These are phyloP conservation scores for Chorisops tibialis DNA, from an alignment of 2,888 invertebrate genomes.

Conservation along the genomic window DNA sequence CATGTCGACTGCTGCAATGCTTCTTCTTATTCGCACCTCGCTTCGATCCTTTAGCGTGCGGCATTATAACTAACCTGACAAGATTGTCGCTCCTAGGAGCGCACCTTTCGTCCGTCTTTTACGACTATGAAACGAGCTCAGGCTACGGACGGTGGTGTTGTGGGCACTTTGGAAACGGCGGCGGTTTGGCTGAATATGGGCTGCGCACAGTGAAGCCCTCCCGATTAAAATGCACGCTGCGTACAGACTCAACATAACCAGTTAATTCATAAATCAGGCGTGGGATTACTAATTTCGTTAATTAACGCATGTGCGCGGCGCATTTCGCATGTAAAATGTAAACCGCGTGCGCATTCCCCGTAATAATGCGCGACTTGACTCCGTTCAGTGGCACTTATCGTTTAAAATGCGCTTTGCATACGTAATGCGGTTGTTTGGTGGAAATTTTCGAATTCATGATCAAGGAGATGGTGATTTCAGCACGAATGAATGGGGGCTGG, in stretches of 20 bases:
- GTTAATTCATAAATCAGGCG: constrained; percentile 49
- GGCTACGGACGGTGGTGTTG: too few relatives aligned
- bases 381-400: constrained; percentile 18
- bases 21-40: constrained; percentile 11
- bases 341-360: constrained; percentile 30
- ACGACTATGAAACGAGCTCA: too few relatives aligned
- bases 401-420: constrained; percentile 19
- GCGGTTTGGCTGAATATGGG: neutral
- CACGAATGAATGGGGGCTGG: too few relatives aligned
- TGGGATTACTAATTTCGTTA: constrained; percentile 45
- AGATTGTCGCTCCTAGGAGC: constrained; percentile 18
- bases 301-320: constrained; percentile 43
- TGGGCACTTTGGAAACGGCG: too few relatives aligned
- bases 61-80: constrained; percentile 23
- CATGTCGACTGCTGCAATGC: constrained; percentile 2
- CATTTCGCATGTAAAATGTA: constrained; percentile 12
- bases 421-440: too few relatives aligned
- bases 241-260: constrained; percentile 29
- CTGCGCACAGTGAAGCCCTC: neutral
- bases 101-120: too few relatives aligned
- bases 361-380: neutral
- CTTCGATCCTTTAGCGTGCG: neutral
- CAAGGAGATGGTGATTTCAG: too few relatives aligned
- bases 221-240: constrained; percentile 30
- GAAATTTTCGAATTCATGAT: constrained; percentile 11